Evolutionary conservation across 2,797 vertebrate species (phyloP), one percentile per base, ranked within the genome.

Genomic region (Steatocranus sp.): DNA sequence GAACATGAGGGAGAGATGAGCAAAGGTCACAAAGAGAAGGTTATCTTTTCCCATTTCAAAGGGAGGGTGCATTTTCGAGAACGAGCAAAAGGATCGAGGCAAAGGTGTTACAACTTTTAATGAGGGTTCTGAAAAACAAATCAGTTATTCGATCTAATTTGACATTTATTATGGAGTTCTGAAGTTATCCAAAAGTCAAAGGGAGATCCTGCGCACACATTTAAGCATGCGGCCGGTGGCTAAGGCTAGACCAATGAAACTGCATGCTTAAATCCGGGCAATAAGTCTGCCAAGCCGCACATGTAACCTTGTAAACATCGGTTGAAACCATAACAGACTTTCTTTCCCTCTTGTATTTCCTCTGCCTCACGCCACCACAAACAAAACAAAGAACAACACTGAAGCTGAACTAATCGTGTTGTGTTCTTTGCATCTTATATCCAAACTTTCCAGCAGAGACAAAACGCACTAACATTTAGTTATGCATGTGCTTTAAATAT

Each of bases 221-320:
- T 27, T 54, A 49, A 83, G 81, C 77, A 51, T 56, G 30, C n/a
- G 43, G 86, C 48, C n/a, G 36, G 38, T 66, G 83, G 78, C 51
- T 48, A 58, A 79, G 43, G 75, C 89, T 58, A 77, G 75, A 82
- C 41, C 43, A 49, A n/a, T 49, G 38, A 80, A 84, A 41, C 10
- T 23, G 34, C 81, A 61, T 75, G 48, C 38, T 5, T 25, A 87
- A 84, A 88, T 86, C 50, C 4, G 17, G 70, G 25, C 76, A 79
- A 78, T 7, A 46, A 27, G 27, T 80, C 82, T 85, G 82, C 88
- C 77, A 86, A 85, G 51, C 77, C 82, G 82, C 91, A 88, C 79
- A 82, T 76, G 77, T 41, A 50, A 58, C 63, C 76, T 18, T 2
- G 23, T 38, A 51, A 80, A 78, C 61, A 50, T 81, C 73, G 23